Evolutionary conservation across 2,888 invertebrate species (phyloP).

Genomic region (Drosophila basisetae): DNA sequence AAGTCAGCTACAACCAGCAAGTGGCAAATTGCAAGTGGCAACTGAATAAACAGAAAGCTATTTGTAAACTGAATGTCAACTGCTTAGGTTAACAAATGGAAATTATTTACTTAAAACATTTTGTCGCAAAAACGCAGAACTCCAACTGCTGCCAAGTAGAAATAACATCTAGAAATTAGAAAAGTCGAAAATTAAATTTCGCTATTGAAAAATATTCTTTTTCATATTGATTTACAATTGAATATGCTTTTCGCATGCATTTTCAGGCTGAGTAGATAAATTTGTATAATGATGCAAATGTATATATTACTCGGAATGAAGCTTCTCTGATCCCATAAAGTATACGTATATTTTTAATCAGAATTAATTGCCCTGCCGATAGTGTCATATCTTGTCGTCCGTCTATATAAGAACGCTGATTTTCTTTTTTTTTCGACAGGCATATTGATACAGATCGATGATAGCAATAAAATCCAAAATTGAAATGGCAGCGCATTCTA

Average conservation of each 20-base stretch:
- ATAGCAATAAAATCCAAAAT: neutral
- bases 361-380: neutral
- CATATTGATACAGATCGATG: neutral
- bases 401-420: neutral
- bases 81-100: neutral
- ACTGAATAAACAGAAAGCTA: neutral
- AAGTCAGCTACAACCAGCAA: neutral
- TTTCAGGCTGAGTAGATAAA: too few species aligned
- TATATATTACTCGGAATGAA: neutral
- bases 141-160: neutral
- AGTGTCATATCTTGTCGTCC: neutral
- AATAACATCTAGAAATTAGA: neutral
- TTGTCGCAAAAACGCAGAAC: neutral
- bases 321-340: neutral
- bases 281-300: neutral
- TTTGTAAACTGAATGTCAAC: neutral
- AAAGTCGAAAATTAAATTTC: neutral
- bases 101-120: neutral
- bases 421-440: neutral
- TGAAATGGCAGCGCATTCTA: neutral
- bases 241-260: too few species aligned
- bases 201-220: neutral
- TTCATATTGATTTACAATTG: neutral
- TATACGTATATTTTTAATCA: neutral
- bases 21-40: slow-evolving; percentile 6